Base-by-base conservation (phyloP, 2,797 vertebrate genomes). In the Danio kyathit region DNA sequence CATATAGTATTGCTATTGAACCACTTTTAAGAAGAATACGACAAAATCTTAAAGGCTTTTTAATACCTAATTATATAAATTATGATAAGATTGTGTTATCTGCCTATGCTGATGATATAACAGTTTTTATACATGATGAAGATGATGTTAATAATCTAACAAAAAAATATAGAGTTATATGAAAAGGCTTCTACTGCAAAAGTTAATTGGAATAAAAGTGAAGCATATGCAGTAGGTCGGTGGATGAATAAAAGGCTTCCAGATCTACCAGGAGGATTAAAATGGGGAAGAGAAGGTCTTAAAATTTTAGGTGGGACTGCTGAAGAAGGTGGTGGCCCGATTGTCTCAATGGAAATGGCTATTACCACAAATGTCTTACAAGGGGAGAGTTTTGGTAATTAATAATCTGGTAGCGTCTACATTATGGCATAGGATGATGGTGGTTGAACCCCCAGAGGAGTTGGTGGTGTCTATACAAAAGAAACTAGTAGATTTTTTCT, bases 231-330 rank as follows among this genome's bases (percentile, higher is more conserved):
- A 65, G 63, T 19, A 43, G 40, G 16, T 43, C 60, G 6, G 43
- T 64, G 14, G 60, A n/a, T 63, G 41, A 11, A 43, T 17, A 4
- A 40, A 61, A 41, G 29, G 14, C 13, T 61, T 38, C 38, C 60
- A 41, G 60, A 40, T 11, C 16, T 10, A 63, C 3, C 6, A 0
- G 40, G 11, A 29, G 40, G 9, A 10, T 64, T 64, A 64, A 41
- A 64, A 9, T 64, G 14, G 61, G 16, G 8, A 1, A 64, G 4
- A 2, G 14, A 64, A 57, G 67, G 29, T 14, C 9, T 85, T 9
- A 76, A 64, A 5, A 75, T 56, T 1, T 0, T 84, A 14, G 49
- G 61, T n/a, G n/a, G n/a, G n/a, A n/a, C n/a, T n/a, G n/a, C n/a
- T n/a, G n/a, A n/a, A n/a, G n/a, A n/a, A n/a, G n/a, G n/a, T n/a